phyloP scores from a whole-genome alignment of 2,888 invertebrate genomes.

The Euproctis similis region DNA sequence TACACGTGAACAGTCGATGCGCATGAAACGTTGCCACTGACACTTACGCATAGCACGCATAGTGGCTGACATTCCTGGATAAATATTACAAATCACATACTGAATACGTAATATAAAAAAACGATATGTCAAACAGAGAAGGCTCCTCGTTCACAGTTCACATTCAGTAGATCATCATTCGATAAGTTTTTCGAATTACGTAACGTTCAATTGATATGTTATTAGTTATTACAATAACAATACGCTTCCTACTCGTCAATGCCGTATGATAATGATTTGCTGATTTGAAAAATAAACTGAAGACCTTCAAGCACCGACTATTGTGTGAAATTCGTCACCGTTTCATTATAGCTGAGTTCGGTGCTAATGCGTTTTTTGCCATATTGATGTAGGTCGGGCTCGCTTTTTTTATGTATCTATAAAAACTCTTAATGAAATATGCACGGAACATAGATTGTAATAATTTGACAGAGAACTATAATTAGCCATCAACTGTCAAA shows the following conservation, averaged over 20 bases:
- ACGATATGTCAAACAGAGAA: no score
- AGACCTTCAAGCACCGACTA: conserved; percentile 26
- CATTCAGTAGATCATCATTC: no score
- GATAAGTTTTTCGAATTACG: no score
- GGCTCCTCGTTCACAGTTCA: no score
- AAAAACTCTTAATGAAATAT: no score
- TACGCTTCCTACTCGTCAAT: conserved; percentile 32
- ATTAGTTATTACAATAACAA: conserved; percentile 21
- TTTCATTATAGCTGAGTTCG: conserved; percentile 27
- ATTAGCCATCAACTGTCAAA: no score
- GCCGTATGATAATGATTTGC: conserved; percentile 32
- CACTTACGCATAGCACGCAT: conserved; percentile 16
- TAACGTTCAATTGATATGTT: conserved; percentile 12
- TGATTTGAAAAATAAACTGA: conserved; percentile 29
- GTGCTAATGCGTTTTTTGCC: conserved; percentile 40
- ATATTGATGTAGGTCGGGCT: conserved; percentile 66
- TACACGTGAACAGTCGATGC: conserved; percentile 16
- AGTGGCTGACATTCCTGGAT: conserved; percentile 7
- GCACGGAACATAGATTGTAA: no score
- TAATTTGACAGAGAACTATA: no score
- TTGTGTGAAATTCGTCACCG: conserved; percentile 29
- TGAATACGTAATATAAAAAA: conserved; percentile 1
- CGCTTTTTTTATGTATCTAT: conserved; percentile 33
- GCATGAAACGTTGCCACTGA: conserved; percentile 13
- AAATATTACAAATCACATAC: conserved; percentile 1